Evolutionary conservation across 2,113 vertebrate genomes (phyloP).

Genomic region (Galbula dea): DNA sequence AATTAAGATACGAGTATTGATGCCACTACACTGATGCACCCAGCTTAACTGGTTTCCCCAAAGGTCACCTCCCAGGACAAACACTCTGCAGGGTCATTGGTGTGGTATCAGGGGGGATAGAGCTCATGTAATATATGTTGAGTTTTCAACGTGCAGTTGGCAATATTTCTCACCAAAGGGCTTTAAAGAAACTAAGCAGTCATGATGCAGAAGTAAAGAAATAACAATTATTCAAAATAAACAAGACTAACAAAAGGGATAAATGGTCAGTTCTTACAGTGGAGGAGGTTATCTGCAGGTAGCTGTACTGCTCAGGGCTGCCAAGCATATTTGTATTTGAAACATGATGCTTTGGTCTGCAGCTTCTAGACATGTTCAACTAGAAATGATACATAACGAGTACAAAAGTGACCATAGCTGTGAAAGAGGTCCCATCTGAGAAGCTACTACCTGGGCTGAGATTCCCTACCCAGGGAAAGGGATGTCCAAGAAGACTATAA

Average conservation of each 20-base stretch:
- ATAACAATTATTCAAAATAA: neutral
- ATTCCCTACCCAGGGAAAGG: neutral
- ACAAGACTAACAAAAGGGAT: neutral
- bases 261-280: neutral
- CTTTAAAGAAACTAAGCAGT: neutral
- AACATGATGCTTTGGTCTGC: neutral
- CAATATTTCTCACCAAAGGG: neutral
- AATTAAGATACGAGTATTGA: neutral
- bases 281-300: neutral
- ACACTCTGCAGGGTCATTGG: neutral
- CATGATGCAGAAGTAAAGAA: neutral
- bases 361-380: neutral
- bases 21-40: no score
- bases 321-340: neutral
- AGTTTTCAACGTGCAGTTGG: neutral
- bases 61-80: neutral
- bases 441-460: neutral
- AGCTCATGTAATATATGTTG: fast-evolving
- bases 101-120: neutral
- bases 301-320: neutral
- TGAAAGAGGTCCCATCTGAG: neutral
- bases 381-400: neutral
- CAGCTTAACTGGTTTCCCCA: neutral
- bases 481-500: neutral
- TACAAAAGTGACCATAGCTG: neutral